A percentile compares a stretch with the other conserved stretches of the same genome.
phyloP scores from a whole-genome alignment of 2,797 vertebrate species.

The Zalophus californianus region DNA sequence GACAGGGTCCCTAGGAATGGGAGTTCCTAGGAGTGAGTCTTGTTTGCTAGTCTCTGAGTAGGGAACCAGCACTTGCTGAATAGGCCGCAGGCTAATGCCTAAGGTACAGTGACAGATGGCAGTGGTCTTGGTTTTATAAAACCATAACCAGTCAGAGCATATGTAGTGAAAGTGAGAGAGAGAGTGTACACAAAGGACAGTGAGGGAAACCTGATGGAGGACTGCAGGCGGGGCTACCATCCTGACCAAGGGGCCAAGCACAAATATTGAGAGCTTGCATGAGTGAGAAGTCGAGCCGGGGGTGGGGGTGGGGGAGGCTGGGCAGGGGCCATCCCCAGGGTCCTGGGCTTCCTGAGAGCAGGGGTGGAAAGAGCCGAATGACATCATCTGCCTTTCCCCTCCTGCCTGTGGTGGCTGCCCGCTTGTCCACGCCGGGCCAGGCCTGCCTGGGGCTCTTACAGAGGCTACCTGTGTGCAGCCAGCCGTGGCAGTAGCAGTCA shows the following conservation, averaged over 20 bases:
- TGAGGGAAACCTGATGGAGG: not conserved
- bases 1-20: not conserved
- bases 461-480: not conserved
- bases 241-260: not conserved
- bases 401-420: not conserved
- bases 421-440: not conserved
- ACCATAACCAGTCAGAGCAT: not conserved
- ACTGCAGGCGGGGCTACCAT: not conserved
- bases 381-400: conserved; percentile 57
- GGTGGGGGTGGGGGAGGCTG: not conserved
- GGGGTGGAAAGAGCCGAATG: conserved; percentile 46
- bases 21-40: not conserved
- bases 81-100: not conserved
- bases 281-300: not conserved
- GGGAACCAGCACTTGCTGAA: not conserved
- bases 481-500: conserved; percentile 36
- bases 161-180: not conserved
- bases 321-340: conserved; percentile 39
- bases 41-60: not conserved
- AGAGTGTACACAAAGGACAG: not conserved
- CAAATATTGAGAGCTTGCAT: not conserved
- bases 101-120: not conserved
- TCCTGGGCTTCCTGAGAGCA: conserved; percentile 57
- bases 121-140: conserved; percentile 3
- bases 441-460: not conserved